Conservation (phyloP, 2,113 vertebrate species). For the Eonycteris spelaea region DNA sequence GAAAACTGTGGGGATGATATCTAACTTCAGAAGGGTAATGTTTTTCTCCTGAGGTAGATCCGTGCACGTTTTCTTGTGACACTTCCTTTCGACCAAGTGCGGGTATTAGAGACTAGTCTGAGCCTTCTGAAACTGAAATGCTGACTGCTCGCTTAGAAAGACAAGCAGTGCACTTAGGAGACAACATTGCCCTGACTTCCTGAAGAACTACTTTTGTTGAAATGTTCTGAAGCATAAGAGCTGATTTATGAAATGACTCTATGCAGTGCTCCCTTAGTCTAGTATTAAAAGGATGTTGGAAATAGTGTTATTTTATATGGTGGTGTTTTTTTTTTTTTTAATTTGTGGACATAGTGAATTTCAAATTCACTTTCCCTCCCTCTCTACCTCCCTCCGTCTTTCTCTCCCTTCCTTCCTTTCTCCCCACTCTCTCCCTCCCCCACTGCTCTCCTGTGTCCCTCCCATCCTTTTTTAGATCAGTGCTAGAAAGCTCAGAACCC, state of each 20-base stretch:
- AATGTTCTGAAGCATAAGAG: background rate
- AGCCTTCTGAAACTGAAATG: background rate
- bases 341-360: background rate
- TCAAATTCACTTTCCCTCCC: background rate
- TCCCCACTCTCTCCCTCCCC: too few species aligned
- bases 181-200: background rate
- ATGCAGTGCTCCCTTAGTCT: background rate
- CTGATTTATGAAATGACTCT: background rate
- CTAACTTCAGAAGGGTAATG: background rate
- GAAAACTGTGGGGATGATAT: background rate
- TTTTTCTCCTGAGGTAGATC: background rate
- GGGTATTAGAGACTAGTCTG: background rate
- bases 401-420: fast-evolving
- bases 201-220: background rate
- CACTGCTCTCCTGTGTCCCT: background rate
- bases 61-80: background rate
- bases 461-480: background rate
- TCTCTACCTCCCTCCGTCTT: fast-evolving
- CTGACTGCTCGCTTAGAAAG: background rate
- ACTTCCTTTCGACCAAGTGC: background rate
- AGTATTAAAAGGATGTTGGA: background rate
- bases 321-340: background rate
- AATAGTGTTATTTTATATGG: background rate
- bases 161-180: background rate
- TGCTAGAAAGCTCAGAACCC: background rate